A percentile compares a stretch with the other conserved stretches of the same genome.
Conservation (phyloP, 92 coral and sea anemone species). For the Diadumene lineata region DNA sequence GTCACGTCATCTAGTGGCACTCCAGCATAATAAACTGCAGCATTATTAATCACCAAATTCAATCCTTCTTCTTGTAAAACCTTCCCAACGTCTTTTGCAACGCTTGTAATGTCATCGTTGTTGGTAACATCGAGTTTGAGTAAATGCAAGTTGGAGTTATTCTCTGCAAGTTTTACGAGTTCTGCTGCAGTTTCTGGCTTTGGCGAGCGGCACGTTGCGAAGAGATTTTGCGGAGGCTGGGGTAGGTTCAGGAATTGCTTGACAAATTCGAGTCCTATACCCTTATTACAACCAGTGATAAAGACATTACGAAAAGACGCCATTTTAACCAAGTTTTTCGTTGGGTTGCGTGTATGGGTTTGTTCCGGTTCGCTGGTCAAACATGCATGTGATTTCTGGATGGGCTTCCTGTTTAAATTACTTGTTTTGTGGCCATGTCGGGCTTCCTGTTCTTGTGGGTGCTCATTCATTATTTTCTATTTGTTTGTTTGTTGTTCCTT, state of each 20-base stretch:
- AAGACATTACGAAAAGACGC: conserved; percentile 54
- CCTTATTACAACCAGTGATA: conserved; percentile 84
- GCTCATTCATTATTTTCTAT: too few species aligned
- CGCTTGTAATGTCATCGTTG: conserved; percentile 32
- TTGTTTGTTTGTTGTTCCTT: too few species aligned
- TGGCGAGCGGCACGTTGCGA: conserved; percentile 75
- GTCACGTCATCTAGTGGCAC: conserved; percentile 55
- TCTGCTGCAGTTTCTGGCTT: conserved; percentile 55
- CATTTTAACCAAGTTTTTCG: not conserved
- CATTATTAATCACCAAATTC: conserved; percentile 72
- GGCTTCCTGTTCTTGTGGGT: too few species aligned
- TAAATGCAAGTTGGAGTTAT: conserved; percentile 53
- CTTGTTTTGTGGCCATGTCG: too few species aligned
- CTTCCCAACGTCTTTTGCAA: conserved; percentile 46
- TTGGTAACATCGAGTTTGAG: conserved; percentile 66
- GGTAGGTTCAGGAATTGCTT: conserved; percentile 58
- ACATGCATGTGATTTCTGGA: not conserved
- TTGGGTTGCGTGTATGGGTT: not conserved
- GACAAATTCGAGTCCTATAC: conserved; percentile 81
- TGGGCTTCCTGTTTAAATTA: not conserved
- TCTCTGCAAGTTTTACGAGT: conserved; percentile 45
- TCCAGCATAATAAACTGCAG: conserved; percentile 50
- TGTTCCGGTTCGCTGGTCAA: not conserved
- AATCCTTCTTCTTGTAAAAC: conserved; percentile 54
- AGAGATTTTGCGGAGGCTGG: conserved; percentile 63